phyloP scores from a whole-genome alignment of 2,797 vertebrate genomes.

The Schizopygopsis pylzovi region DNA sequence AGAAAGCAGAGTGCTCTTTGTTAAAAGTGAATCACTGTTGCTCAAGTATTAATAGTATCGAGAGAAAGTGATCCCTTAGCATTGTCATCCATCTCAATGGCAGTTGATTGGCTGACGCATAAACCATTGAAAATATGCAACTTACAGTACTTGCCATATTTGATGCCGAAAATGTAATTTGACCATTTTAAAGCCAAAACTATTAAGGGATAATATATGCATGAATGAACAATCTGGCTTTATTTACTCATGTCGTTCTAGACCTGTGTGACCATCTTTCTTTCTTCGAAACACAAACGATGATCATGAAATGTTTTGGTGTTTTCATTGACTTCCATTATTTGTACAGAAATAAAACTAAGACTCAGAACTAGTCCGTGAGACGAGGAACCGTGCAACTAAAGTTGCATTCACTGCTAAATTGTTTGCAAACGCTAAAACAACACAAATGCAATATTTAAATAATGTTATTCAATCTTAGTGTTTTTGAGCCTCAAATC shows the following conservation, averaged over 20 bases:
- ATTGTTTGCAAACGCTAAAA: neutral
- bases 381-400: neutral
- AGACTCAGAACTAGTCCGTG: too few species aligned
- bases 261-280: neutral
- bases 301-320: neutral
- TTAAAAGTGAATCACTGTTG: neutral
- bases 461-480: neutral
- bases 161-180: neutral
- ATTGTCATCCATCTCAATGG: neutral
- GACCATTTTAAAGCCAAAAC: neutral
- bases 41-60: neutral
- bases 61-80: neutral
- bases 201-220: neutral
- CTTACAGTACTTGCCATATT: neutral
- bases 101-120: neutral
- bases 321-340: neutral
- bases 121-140: neutral
- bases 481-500: neutral
- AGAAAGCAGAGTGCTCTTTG: neutral
- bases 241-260: neutral
- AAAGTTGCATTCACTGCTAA: neutral
- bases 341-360: neutral
- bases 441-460: neutral
- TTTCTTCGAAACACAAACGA: neutral
- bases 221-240: neutral